Conservation (phyloP, 2,888 invertebrate species). For the Ennomos quercinarius region DNA sequence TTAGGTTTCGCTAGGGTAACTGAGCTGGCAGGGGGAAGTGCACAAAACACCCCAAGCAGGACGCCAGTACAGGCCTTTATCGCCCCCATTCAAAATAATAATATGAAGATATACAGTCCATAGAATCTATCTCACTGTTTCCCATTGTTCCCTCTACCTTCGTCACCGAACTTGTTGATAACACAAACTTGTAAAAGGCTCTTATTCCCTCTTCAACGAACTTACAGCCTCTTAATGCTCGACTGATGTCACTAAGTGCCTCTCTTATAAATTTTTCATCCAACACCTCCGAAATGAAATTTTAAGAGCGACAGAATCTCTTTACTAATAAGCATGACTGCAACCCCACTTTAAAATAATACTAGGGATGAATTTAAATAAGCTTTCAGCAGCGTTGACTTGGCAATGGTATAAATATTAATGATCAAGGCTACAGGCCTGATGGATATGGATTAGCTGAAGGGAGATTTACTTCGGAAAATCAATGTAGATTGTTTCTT, state of each 20-base stretch:
- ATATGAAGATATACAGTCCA: no score
- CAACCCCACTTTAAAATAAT: constrained; percentile 66
- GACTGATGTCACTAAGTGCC: constrained; percentile 24
- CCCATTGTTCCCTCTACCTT: constrained; percentile 33
- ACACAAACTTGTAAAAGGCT: constrained; percentile 29
- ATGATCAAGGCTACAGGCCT: constrained; percentile 68
- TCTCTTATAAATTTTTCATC: constrained; percentile 16
- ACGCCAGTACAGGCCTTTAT: no score
- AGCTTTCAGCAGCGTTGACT: constrained; percentile 74
- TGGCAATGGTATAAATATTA: constrained; percentile 79
- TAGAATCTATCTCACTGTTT: constrained; percentile 3
- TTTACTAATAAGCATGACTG: constrained; percentile 59
- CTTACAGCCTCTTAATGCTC: constrained; percentile 26
- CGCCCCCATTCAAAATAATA: no score
- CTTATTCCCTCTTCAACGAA: constrained; percentile 35
- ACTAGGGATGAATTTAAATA: constrained; percentile 79
- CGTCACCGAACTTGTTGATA: constrained; percentile 40
- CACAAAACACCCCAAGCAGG: no score
- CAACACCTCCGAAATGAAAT: constrained; percentile 53
- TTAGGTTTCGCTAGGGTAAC: no score
- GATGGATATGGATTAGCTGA: constrained; percentile 69
- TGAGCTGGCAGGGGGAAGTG: no score
- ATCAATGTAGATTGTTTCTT: constrained; percentile 33
- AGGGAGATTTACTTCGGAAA: constrained; percentile 31
- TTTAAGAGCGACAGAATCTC: constrained; percentile 61